Base-by-base conservation (phyloP, 2,797 vertebrate genomes). In the Onychomys torridus region DNA sequence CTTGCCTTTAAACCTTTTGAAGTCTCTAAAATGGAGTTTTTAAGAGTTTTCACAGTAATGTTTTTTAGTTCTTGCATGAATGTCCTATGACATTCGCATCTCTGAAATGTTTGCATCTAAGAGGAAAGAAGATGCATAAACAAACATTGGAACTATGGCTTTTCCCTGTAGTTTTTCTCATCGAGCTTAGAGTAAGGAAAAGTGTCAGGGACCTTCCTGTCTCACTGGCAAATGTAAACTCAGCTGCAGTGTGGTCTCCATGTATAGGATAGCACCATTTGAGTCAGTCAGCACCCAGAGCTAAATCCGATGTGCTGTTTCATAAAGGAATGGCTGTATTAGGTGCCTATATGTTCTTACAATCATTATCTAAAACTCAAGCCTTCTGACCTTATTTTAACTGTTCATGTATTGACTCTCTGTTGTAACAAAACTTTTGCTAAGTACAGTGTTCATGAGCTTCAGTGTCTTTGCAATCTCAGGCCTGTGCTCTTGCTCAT, bases 61-160 rank as follows among this genome's bases (percentile, higher is more conserved):
- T 77, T 79, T 89, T 57, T 87, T 49, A 21, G 2, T 90, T 90
- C 81, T 92, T 83, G 3, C 11, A 0, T 65, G n/a, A 76, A 77
- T 89, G 29, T 86, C 16, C 1, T 55, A 21, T 29, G 73, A 34
- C 43, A 67, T 81, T 91, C 37, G 75, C 43, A 71, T 12, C 52
- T 77, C 65, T 46, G 76, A 93, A 78, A 89, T 57, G 32, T 78
- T 76, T 84, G 3, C 87, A 49, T 79, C 89, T 97, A 57, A 92
- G 75, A 76, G 32, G 43, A 75, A 90, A 76, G 37, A 77, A 57
- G 43, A 5, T 76, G 0, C 67, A 16, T 89, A 79, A 76, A 73
- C 90, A 67, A 83, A 59, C 19, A n/a, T 14, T 77, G 43, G 73
- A 34, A 87, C 57, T 25, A 37, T 6, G 49, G 27, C 11, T 71